Evolutionary conservation across 2,888 invertebrate species (phyloP), one percentile per base, ranked within the genome.

Genomic region (Zhuqinia jingwanae): DNA sequence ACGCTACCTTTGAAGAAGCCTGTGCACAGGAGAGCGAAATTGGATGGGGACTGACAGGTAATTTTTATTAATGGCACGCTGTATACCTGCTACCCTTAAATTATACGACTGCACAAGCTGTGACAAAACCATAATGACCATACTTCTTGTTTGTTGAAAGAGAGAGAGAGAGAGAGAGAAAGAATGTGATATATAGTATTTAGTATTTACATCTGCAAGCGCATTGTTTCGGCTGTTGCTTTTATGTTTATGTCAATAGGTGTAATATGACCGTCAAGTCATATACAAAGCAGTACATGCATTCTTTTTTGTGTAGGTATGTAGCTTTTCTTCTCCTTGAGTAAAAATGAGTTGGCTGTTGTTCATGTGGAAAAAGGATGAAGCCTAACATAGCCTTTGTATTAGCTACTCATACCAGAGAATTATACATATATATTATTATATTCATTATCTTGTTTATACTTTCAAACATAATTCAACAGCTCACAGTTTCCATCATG

Each of bases 21-120:
- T n/a, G n/a, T n/a, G n/a, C n/a, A n/a, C n/a, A n/a, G n/a, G n/a
- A n/a, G n/a, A n/a, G n/a, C n/a, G n/a, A n/a, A n/a, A n/a, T n/a
- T n/a, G n/a, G n/a, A n/a, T n/a, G n/a, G n/a, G n/a, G n/a, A n/a
- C n/a, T n/a, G n/a, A n/a, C n/a, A n/a, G n/a, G n/a, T n/a, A n/a
- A n/a, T n/a, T n/a, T n/a, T n/a, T n/a, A n/a, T n/a, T n/a, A n/a
- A n/a, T n/a, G n/a, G n/a, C n/a, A n/a, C n/a, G n/a, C n/a, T n/a
- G n/a, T n/a, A n/a, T n/a, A n/a, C n/a, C n/a, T n/a, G n/a, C n/a
- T n/a, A n/a, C n/a, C n/a, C n/a, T n/a, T 58, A 76, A 76, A 58
- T 76, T 20, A 42, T 56, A 76, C 56, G 76, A 76, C 78, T 47
- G 27, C 60, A 78, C 78, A 78, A 63, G 63, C 78, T 78, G 78